Percentiles rank a stretch among this genome's conserved stretches.
These are phyloP conservation scores for Psylliodes chrysocephalus DNA, from an alignment of 2,888 invertebrate genomes.

Conservation along the genomic window DNA sequence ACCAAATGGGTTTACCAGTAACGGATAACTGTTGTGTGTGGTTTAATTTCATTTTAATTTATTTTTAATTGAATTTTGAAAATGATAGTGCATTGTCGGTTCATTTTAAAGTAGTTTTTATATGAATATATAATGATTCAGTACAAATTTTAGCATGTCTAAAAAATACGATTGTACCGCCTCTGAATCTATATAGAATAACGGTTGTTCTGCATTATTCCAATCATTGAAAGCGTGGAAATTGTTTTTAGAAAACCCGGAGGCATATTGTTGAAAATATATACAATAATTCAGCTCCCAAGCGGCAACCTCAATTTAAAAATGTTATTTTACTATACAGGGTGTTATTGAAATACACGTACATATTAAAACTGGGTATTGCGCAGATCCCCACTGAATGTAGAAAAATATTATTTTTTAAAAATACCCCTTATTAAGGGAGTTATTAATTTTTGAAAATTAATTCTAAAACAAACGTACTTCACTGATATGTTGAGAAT, in stretches of 20 bases:
- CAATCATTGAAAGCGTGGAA: not conserved
- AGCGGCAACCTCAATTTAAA: too few relatives aligned
- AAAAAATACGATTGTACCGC: not conserved
- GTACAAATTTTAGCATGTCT: not conserved
- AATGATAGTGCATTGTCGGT: slow-evolving; percentile 3
- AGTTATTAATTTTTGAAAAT: too few relatives aligned
- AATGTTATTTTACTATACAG: too few relatives aligned
- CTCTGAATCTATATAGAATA: not conserved
- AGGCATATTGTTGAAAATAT: not conserved
- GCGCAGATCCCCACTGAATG: too few relatives aligned
- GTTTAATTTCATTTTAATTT: slow-evolving; percentile 23
- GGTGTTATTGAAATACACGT: too few relatives aligned
- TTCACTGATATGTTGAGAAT: too few relatives aligned
- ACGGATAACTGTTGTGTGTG: slow-evolving; percentile 19
- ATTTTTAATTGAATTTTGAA: slow-evolving; percentile 23
- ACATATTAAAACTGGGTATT: too few relatives aligned
- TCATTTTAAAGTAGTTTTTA: slow-evolving; percentile 1
- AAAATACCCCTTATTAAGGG: too few relatives aligned
- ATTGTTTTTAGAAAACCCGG: not conserved
- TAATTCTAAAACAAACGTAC: too few relatives aligned
- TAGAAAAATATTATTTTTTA: too few relatives aligned
- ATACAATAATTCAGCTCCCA: too few relatives aligned
- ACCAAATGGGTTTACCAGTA: slow-evolving; percentile 21
- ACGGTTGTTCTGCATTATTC: not conserved
- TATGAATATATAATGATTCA: slow-evolving; percentile 1